Evolutionary conservation across 2,113 vertebrate species (phyloP), one percentile per base, ranked within the genome.

Genomic region (Poeciliopsis retropinna): DNA sequence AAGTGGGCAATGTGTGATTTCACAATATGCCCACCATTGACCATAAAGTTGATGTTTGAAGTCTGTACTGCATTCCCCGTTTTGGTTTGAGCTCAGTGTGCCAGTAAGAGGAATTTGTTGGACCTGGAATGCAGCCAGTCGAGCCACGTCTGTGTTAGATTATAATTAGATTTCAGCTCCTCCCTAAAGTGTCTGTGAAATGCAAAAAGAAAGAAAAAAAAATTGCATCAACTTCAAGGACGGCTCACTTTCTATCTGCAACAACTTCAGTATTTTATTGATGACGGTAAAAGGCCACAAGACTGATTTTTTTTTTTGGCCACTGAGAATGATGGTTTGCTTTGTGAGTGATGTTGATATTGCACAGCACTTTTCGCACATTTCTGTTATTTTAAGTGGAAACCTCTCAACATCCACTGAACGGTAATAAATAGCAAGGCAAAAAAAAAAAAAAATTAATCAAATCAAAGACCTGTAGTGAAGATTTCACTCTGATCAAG

Each of bases 21-120:
- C 85, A 81, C 85, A 92, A 91, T 85, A 80, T 78, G 87, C 89
- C 90, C 89, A 85, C 92, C 62, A 70, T 90, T 91, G 84, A 89
- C 85, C 75, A 86, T 87, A 83, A 93, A 88, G 73, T 77, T 76
- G 51, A 17, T 57, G 85, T 92, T 90, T 92, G 87, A 93, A 92
- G 89, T 92, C 64, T 86, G 44, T 79, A 82, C 76, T 84, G 72
- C 64, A 15, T 76, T 83, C 81, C 78, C 73, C 67, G 57, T 31
- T 85, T 91, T 71, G 80, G 80, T 83, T 84, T 86, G 64, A 73
- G 68, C 65, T 37, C 62, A 79, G 70, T 63, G 82, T 86, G 89
- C 85, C 90, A 87, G 82, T 80, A 76, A 71, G 83, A 87, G 85
- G 89, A 78, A 90, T 92, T 88, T 88, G 90, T 88, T 83, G 78